A percentile compares a stretch with the other conserved stretches of the same genome.
phyloP scores from a whole-genome alignment of 2,797 vertebrate genomes.

The Valencia hispanica region DNA sequence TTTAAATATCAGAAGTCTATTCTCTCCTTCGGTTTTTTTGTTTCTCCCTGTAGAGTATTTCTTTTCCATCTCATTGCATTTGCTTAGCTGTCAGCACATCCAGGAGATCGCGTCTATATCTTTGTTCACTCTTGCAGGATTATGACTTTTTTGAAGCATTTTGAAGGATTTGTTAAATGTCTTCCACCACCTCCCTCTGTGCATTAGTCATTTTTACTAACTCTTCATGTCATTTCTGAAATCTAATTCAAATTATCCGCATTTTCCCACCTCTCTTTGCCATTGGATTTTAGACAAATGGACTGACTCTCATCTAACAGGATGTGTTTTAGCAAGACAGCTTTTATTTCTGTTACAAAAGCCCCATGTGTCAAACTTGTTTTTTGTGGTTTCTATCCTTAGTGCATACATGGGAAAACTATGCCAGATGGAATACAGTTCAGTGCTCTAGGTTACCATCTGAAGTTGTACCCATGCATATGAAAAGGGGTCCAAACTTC shows the following conservation, averaged over 20 bases:
- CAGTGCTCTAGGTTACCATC: not conserved
- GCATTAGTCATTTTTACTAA: conserved; percentile 19
- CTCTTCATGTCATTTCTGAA: not conserved
- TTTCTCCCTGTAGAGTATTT: not conserved
- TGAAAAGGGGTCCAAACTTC: conserved; percentile 8
- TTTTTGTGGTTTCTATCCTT: conserved; percentile 35
- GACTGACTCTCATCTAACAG: conserved; percentile 61
- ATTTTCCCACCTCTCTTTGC: conserved; percentile 5
- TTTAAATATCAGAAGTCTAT: conserved; percentile 33
- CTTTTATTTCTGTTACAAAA: conserved; percentile 55
- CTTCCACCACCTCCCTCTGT: conserved; percentile 1
- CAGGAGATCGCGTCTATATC: not conserved
- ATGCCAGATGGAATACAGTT: not conserved
- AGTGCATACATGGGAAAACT: not conserved
- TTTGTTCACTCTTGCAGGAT: not conserved
- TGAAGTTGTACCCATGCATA: not conserved
- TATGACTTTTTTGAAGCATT: not conserved
- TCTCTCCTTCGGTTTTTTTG: not conserved
- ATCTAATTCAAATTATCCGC: not conserved
- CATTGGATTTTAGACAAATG: conserved; percentile 29
- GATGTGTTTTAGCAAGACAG: conserved; percentile 58
- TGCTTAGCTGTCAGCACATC: not conserved
- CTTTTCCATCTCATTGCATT: conserved; percentile 2
- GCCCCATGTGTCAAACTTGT: conserved; percentile 27
- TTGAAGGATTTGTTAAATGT: not conserved